phyloP scores from a whole-genome alignment of 1,140 invertebrate genomes.

The Lanistes nyassanus region DNA sequence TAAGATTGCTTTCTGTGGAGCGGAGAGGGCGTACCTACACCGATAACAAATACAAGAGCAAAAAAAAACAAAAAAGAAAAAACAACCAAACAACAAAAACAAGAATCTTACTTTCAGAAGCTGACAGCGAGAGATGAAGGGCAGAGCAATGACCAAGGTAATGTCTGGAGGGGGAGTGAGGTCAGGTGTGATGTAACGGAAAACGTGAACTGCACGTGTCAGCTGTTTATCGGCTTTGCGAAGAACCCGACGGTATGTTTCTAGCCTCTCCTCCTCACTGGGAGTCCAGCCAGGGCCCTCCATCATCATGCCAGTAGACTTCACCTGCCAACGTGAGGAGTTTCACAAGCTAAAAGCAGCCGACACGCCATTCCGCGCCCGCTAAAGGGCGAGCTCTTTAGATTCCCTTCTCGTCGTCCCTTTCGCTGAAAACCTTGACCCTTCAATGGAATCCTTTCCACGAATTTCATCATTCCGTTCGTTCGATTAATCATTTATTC shows the following conservation, averaged over 20 bases:
- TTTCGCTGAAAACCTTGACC: neutral
- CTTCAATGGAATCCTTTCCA: neutral
- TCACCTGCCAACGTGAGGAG: conserved; percentile 1
- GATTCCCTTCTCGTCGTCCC: neutral
- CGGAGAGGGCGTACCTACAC: too few species aligned
- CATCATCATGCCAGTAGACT: conserved; percentile 9
- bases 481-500: neutral
- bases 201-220: conserved; percentile 4
- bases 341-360: neutral
- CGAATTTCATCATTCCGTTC: neutral
- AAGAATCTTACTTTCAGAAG: neutral
- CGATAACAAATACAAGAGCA: too few species aligned
- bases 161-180: neutral
- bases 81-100: too few species aligned
- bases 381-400: neutral
- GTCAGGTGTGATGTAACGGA: conserved; percentile 23
- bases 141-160: conserved; percentile 19
- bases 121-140: neutral
- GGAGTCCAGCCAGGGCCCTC: neutral
- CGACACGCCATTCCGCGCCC: too few species aligned
- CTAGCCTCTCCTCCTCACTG: neutral
- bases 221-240: conserved; percentile 3
- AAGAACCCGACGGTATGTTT: neutral
- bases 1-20: neutral
- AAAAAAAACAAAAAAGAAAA: too few species aligned